phyloP scores from a whole-genome alignment of 1,140 invertebrate genomes.

The Drosophila arawakana region DNA sequence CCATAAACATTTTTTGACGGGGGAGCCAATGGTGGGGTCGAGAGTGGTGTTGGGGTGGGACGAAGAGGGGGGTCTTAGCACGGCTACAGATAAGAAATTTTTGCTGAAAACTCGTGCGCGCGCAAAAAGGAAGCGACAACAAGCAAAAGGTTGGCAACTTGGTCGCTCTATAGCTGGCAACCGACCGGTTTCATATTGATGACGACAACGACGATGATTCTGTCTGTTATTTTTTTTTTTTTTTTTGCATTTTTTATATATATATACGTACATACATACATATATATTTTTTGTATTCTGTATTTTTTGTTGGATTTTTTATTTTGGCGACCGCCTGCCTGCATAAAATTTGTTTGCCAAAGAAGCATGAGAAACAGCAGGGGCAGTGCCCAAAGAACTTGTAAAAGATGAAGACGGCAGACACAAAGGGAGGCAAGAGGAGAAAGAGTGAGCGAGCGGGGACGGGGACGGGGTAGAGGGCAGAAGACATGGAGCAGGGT shows the following conservation, averaged over 20 bases:
- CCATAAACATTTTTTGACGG: slow-evolving; percentile 66
- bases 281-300: no score
- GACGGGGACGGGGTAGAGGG: neutral
- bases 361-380: slow-evolving; percentile 45
- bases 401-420: neutral
- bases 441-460: neutral
- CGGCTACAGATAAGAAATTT: slow-evolving; percentile 75
- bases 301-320: neutral
- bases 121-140: slow-evolving; percentile 67
- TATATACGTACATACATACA: no score
- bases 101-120: slow-evolving; percentile 80
- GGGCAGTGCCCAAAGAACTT: slow-evolving; percentile 19
- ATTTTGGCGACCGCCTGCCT: slow-evolving; percentile 47
- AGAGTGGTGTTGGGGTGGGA: neutral
- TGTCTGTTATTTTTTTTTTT: neutral
- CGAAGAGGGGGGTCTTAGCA: neutral
- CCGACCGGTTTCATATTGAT: slow-evolving; percentile 63
- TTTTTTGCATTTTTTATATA: neutral
- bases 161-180: slow-evolving; percentile 2
- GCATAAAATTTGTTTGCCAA: slow-evolving; percentile 77
- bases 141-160: slow-evolving; percentile 18
- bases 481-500: neutral
- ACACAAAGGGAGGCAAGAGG: neutral
- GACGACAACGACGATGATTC: slow-evolving; percentile 33
- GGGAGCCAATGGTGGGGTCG: neutral